Evolutionary conservation across 2,113 vertebrate genomes (phyloP).

Genomic region (Microcebus jonahi): DNA sequence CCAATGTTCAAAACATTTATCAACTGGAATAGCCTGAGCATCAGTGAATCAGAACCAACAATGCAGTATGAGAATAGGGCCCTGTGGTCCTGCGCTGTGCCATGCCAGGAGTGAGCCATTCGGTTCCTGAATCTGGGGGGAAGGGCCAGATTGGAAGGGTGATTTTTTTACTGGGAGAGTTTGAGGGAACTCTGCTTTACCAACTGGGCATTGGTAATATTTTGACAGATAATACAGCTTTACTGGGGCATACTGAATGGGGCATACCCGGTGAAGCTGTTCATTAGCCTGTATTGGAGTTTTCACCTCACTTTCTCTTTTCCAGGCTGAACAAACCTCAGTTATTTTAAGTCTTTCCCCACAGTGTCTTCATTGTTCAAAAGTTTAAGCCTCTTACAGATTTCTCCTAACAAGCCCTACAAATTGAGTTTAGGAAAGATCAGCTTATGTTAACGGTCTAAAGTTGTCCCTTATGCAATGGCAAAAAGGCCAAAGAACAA

Average conservation of each 20-base stretch:
- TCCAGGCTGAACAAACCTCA: not conserved
- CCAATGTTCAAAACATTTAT: conserved; percentile 12
- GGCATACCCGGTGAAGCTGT: not conserved
- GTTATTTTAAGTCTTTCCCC: not conserved
- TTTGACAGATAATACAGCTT: not conserved
- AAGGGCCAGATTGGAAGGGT: not conserved
- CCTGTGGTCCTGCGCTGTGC: not conserved
- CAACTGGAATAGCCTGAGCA: not conserved
- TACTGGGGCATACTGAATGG: too few relatives aligned
- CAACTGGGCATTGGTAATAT: not conserved
- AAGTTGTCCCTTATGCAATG: conserved; percentile 23
- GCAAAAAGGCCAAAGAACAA: conserved; percentile 8
- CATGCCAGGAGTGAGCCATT: not conserved
- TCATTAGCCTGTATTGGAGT: not conserved
- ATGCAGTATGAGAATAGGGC: not conserved
- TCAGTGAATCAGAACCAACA: not conserved
- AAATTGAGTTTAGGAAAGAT: conserved; percentile 10
- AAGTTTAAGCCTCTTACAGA: conserved; percentile 15
- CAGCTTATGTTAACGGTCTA: not conserved
- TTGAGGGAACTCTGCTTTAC: not conserved
- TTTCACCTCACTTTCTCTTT: not conserved
- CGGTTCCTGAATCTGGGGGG: not conserved
- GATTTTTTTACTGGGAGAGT: not conserved
- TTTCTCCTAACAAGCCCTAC: conserved; percentile 52
- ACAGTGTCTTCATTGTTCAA: not conserved